These are phyloP conservation scores for Hyperoodon ampullatus DNA, from an alignment of 2,113 vertebrate species.

Conservation along the genomic window DNA sequence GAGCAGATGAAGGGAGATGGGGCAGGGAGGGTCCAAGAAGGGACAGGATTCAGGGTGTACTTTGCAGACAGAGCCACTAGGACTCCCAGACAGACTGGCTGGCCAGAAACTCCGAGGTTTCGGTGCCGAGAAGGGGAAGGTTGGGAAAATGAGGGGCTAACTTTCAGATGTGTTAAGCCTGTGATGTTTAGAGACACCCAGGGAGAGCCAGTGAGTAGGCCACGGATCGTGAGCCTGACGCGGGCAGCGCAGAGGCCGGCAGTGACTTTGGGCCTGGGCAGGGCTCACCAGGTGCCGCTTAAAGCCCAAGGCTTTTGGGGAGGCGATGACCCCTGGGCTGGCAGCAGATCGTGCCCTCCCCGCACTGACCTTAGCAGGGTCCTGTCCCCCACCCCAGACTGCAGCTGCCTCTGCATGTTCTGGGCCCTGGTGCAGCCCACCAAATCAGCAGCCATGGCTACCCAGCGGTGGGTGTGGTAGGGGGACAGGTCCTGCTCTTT, in stretches of 20 bases:
- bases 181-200: not conserved
- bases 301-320: not conserved
- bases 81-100: not conserved
- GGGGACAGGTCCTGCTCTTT: not conserved
- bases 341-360: not conserved
- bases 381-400: not conserved
- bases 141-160: not conserved
- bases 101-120: not conserved
- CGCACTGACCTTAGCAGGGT: too few species aligned
- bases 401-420: not conserved
- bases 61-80: not conserved
- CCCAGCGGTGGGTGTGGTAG: rapidly evolving
- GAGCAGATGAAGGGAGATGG: not conserved
- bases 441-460: not conserved
- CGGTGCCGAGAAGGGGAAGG: not conserved
- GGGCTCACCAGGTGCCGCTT: not conserved
- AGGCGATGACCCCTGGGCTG: not conserved
- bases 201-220: not conserved
- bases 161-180: not conserved
- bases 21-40: not conserved
- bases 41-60: not conserved
- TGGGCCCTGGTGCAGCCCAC: not conserved
- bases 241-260: rapidly evolving
- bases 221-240: rapidly evolving
- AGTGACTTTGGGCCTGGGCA: not conserved